These are phyloP conservation scores for Fragum whitleyi DNA, from an alignment of 2,888 invertebrate species.

Conservation along the genomic window DNA sequence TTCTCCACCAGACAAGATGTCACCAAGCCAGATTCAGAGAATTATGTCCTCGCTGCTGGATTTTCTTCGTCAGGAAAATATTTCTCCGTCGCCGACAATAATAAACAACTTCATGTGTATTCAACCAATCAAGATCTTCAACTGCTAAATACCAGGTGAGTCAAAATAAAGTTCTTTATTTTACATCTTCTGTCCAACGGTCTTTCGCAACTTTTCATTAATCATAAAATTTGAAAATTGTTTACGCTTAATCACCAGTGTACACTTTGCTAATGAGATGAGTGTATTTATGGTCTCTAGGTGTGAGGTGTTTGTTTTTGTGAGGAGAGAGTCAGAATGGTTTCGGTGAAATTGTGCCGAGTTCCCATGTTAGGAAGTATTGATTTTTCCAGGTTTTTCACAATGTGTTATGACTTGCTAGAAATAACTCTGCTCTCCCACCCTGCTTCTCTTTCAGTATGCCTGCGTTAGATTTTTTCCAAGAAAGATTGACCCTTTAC, in stretches of 20 bases:
- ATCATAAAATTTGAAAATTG: not conserved
- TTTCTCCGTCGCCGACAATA: slow-evolving; percentile 79
- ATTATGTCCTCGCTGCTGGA: slow-evolving; percentile 70
- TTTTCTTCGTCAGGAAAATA: slow-evolving; percentile 75
- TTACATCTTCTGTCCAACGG: not conserved
- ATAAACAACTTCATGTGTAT: slow-evolving; percentile 78
- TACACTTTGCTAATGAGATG: not conserved
- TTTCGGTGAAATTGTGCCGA: slow-evolving; percentile 27
- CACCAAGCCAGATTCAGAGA: slow-evolving; percentile 40
- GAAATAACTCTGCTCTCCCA: slow-evolving; percentile 30
- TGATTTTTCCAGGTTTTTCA: slow-evolving; percentile 48
- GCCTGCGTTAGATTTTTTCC: too few species aligned
- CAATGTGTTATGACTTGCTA: slow-evolving; percentile 39
- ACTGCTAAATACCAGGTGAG: slow-evolving; percentile 51
- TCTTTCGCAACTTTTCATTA: not conserved
- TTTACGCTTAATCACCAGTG: too few species aligned
- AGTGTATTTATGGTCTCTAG: not conserved
- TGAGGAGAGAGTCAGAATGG: slow-evolving; percentile 14
- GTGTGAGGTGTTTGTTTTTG: slow-evolving; percentile 18
- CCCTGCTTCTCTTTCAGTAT: not conserved
- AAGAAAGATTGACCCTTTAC: too few species aligned
- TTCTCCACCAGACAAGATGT: slow-evolving; percentile 51
- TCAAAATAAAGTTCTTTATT: not conserved
- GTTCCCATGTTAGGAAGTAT: slow-evolving; percentile 50
- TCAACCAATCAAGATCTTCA: slow-evolving; percentile 42